These are phyloP conservation scores for Apamea monoglypha DNA, from an alignment of 2,888 invertebrate species.

Conservation along the genomic window DNA sequence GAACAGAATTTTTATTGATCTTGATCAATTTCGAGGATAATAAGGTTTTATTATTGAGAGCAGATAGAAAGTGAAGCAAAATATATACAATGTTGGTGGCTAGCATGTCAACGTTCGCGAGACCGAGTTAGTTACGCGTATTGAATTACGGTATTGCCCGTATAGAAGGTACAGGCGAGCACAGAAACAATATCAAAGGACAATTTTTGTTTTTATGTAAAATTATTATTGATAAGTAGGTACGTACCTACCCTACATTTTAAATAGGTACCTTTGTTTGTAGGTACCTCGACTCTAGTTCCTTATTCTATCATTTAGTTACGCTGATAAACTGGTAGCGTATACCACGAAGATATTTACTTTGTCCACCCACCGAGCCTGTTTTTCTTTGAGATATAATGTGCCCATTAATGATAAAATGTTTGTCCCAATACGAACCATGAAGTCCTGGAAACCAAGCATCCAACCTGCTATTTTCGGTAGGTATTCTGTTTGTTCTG, in stretches of 20 bases:
- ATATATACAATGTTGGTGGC: slow-evolving; percentile 29
- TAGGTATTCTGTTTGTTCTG: not conserved
- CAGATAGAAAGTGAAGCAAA: slow-evolving; percentile 49
- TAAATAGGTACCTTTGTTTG: not conserved
- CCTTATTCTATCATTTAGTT: not conserved
- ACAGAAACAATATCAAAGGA: slow-evolving; percentile 28
- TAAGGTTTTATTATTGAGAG: not conserved
- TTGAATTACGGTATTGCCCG: slow-evolving; percentile 70
- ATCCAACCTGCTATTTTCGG: not conserved
- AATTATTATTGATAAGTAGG: not conserved
- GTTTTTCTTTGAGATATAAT: not conserved
- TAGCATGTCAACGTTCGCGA: slow-evolving; percentile 70
- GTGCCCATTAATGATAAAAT: not conserved
- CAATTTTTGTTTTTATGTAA: not conserved
- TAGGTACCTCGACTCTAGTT: not conserved
- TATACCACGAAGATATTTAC: not conserved
- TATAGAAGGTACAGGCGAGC: slow-evolving; percentile 59
- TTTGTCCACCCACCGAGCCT: not conserved
- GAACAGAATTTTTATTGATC: not conserved
- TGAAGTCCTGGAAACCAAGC: not conserved
- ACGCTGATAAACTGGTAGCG: not conserved
- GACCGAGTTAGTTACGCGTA: slow-evolving; percentile 66
- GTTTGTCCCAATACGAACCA: not conserved
- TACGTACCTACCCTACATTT: not conserved
- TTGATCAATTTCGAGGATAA: not conserved